Base-by-base conservation (phyloP, 2,888 invertebrate species). In the Drosophila falleni region DNA sequence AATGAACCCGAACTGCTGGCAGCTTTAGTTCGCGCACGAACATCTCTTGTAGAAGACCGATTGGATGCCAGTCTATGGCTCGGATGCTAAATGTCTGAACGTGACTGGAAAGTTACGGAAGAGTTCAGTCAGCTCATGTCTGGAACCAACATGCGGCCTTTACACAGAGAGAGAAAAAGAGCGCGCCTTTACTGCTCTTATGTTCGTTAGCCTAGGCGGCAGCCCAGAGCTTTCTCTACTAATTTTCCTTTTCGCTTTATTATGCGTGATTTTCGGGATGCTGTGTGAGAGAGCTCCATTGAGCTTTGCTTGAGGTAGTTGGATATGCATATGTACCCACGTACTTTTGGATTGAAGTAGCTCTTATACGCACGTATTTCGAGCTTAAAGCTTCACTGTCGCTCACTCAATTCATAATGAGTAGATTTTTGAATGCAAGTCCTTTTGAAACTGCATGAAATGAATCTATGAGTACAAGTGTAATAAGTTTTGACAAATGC, bases 271-370 rank as follows among this genome's bases (percentile, higher is more conserved):
- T 55, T 56, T 55, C 33, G 42, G 64, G 64, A 64, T 51, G 64
- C 42, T 55, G 46, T 42, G 67, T 44, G 75, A 83, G 54, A 75
- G 64, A 61, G 51, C 60, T 49, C 54, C 64, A 69, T 66, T 62
- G 50, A 77, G 73, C 77, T 76, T 77, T 76, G 47, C 72, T 77
- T 77, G 77, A 73, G 77, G 78, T 69, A 77, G 76, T 61, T 73
- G 42, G 58, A n/a, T 41, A 26, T 35, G n/a, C 37, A 37, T 13
- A 33, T 5, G 13, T 5, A 35, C 13, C 5, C 1, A 29, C n/a
- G 0, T 35, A 35, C 37, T 8, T n/a, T 47, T 42, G 41, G 47
- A 26, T 42, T 16, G 29, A 35, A 23, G 42, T 16, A 26, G 33
- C 13, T 1, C 13, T n/a, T 19, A 65, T 65, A 71, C 73, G 75